phyloP scores from a whole-genome alignment of 2,888 invertebrate species.

The Ichneumon xanthorius region DNA sequence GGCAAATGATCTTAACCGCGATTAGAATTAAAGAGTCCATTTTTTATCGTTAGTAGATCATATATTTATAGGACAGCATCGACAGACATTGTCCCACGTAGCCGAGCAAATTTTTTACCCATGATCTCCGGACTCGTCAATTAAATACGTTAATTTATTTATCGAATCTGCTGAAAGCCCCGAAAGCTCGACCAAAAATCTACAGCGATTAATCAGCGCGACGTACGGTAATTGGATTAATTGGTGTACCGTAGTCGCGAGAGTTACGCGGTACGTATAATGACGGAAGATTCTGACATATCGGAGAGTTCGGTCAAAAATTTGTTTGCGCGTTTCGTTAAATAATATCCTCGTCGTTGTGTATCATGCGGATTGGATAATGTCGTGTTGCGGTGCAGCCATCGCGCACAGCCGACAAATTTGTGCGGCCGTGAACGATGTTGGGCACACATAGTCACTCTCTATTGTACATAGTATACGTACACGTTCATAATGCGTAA shows the following conservation, averaged over 20 bases:
- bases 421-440: constrained; percentile 20
- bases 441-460: neutral
- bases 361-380: neutral
- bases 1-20: too few species aligned
- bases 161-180: neutral
- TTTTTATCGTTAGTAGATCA: neutral
- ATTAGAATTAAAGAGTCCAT: too few species aligned
- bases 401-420: neutral
- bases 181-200: neutral
- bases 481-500: constrained; percentile 37
- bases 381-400: constrained; percentile 6
- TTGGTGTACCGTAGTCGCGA: neutral
- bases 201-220: neutral
- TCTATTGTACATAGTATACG: constrained; percentile 17
- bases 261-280: neutral
- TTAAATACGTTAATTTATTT: neutral
- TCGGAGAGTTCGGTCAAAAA: neutral
- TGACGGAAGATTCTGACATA: neutral
- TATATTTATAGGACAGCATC: neutral
- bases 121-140: neutral
- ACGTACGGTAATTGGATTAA: neutral
- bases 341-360: neutral
- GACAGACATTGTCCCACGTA: neutral
- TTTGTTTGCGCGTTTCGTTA: neutral
- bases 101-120: neutral